Evolutionary conservation across 2,888 invertebrate species (phyloP).

Genomic region (Hipparchia semele): DNA sequence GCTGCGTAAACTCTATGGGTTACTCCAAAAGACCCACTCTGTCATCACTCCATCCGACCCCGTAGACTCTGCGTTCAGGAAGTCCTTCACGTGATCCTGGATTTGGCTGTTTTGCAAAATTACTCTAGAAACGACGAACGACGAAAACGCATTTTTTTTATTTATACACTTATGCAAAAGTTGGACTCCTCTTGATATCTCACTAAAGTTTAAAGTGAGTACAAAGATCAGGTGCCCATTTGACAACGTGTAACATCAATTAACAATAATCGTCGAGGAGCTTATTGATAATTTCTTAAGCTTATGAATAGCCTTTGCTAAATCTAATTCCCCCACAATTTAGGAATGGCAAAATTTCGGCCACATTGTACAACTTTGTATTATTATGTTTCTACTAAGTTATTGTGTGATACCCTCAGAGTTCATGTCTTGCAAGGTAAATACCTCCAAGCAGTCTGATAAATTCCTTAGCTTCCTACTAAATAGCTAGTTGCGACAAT

Average conservation of each 20-base stretch:
- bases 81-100: too few relatives aligned
- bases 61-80: too few relatives aligned
- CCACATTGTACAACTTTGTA: conserved; percentile 60
- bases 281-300: conserved; percentile 2
- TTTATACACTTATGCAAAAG: too few relatives aligned
- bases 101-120: too few relatives aligned
- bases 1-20: too few relatives aligned
- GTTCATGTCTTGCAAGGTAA: conserved; percentile 60
- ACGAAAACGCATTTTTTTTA: too few relatives aligned
- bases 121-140: too few relatives aligned
- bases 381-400: conserved; percentile 65
- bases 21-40: too few relatives aligned
- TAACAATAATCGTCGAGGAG: conserved; percentile 8
- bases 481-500: conserved; percentile 74
- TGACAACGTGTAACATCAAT: background rate
- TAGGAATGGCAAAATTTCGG: conserved; percentile 60
- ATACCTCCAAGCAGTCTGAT: conserved; percentile 67
- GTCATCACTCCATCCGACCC: too few relatives aligned
- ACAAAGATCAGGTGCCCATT: background rate
- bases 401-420: conserved; percentile 60
- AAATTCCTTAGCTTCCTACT: conserved; percentile 68
- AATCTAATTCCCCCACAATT: conserved; percentile 65
- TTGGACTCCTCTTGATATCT: too few relatives aligned
- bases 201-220: too few relatives aligned
- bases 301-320: conserved; percentile 38